A percentile compares a stretch with the other conserved stretches of the same genome.
Evolutionary conservation across 2,113 vertebrate genomes (phyloP).

Genomic region (Ciconia stormi): DNA sequence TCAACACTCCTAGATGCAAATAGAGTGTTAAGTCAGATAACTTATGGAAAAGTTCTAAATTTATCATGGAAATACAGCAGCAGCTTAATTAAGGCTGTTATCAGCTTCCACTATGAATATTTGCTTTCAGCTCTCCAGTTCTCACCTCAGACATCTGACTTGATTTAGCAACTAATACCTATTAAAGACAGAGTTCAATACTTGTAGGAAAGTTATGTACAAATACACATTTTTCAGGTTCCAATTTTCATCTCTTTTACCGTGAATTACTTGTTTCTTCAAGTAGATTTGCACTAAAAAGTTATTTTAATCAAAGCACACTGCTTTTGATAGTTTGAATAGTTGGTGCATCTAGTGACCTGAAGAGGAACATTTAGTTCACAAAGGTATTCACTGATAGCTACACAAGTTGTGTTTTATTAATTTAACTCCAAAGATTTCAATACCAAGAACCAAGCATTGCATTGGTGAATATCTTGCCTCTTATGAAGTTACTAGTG

Average conservation of each 20-base stretch:
- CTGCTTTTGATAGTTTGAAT: not conserved
- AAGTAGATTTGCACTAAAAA: not conserved
- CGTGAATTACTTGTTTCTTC: not conserved
- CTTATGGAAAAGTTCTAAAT: conserved; percentile 23
- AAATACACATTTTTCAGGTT: not conserved
- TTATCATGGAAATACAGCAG: conserved; percentile 11
- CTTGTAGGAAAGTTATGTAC: not conserved
- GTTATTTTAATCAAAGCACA: not conserved
- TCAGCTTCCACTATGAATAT: conserved; percentile 8
- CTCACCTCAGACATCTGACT: not conserved
- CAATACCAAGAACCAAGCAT: not conserved
- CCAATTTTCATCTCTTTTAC: not conserved
- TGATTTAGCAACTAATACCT: not conserved
- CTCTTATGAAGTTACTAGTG: not conserved
- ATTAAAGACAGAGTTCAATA: not conserved
- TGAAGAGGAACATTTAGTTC: not conserved
- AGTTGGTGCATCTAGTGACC: not conserved
- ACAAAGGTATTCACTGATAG: not conserved
- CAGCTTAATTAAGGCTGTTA: conserved; percentile 36
- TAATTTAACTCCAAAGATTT: not conserved
- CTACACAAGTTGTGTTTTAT: not conserved
- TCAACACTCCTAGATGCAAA: conserved; percentile 6
- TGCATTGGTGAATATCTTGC: not conserved
- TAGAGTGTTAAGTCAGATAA: not conserved
- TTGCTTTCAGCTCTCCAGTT: not conserved